Evolutionary conservation across 2,113 vertebrate genomes (phyloP).

Genomic region (Brachypteracias leptosomus): DNA sequence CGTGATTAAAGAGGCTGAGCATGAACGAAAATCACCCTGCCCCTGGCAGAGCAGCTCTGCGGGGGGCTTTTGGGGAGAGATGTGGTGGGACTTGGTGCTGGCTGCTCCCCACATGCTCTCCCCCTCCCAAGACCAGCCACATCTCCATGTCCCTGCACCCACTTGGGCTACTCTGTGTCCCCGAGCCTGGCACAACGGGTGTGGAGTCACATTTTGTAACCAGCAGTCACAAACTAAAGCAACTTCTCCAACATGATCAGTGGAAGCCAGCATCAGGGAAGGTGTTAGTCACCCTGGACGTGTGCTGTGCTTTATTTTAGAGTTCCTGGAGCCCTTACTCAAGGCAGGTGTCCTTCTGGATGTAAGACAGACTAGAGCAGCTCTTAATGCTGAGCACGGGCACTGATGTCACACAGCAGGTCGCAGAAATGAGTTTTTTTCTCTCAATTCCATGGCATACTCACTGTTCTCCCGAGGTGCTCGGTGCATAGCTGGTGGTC

Average conservation of each 20-base stretch:
- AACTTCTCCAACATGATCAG: background rate
- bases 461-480: background rate
- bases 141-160: rapidly evolving
- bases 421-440: rapidly evolving
- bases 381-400: background rate
- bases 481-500: background rate
- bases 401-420: background rate
- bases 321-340: background rate
- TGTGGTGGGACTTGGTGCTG: rapidly evolving
- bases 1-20: background rate
- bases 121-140: rapidly evolving
- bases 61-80: background rate
- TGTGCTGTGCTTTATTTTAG: background rate
- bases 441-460: background rate
- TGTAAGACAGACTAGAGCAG: background rate
- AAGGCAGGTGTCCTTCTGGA: background rate
- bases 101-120: background rate
- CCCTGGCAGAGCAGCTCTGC: rapidly evolving
- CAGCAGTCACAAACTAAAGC: background rate
- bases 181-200: background rate
- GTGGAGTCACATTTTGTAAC: background rate
- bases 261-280: background rate
- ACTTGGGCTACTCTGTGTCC: background rate
- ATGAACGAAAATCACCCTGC: background rate
- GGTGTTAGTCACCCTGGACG: background rate